Evolutionary conservation across 2,888 invertebrate species (phyloP).

Genomic region (Diarsia rubi): DNA sequence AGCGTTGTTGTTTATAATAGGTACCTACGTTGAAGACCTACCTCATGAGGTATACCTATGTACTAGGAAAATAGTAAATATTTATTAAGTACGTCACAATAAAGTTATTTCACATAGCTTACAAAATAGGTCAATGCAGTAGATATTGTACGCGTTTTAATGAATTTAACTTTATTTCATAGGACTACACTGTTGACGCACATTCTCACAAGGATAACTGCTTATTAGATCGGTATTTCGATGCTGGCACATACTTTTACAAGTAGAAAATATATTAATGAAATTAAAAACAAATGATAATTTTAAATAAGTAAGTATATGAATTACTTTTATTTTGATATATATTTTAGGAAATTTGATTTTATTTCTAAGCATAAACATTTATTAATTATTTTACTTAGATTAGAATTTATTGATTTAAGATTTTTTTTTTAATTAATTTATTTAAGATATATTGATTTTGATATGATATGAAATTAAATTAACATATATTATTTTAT

Average conservation of each 20-base stretch:
- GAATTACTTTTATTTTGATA: too few species aligned
- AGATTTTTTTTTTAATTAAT: too few species aligned
- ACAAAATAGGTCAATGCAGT: conserved; percentile 26
- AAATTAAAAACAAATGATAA: neutral
- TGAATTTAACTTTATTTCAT: neutral
- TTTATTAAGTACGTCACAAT: neutral
- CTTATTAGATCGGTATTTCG: neutral
- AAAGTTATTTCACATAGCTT: conserved; percentile 1
- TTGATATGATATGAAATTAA: too few species aligned
- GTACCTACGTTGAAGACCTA: neutral
- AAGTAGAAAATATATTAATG: too few species aligned
- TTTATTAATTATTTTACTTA: too few species aligned
- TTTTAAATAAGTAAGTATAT: too few species aligned
- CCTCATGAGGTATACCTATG: neutral
- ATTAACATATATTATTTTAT: too few species aligned
- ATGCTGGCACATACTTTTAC: neutral
- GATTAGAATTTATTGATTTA: too few species aligned
- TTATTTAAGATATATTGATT: too few species aligned
- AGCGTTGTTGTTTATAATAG: neutral
- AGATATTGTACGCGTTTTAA: neutral
- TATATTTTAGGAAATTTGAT: too few species aligned
- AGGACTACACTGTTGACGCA: neutral
- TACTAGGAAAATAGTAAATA: neutral
- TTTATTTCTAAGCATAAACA: too few species aligned
- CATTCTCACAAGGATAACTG: neutral